phyloP scores from a whole-genome alignment of 2,888 invertebrate genomes.

The Cerastis leucographa region DNA sequence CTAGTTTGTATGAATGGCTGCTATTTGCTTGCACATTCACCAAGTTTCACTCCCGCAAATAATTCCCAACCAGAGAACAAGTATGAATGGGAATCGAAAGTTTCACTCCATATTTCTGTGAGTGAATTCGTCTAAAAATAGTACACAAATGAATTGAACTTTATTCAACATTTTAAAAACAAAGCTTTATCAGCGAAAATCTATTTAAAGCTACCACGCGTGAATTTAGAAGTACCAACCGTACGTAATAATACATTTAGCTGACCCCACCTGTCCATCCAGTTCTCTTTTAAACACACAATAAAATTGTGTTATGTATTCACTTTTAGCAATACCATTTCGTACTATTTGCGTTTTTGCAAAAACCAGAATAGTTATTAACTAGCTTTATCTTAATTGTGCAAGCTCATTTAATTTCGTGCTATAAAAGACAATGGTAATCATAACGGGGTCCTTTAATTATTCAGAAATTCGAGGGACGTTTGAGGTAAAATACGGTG shows the following conservation, averaged over 20 bases:
- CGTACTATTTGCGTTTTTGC: not conserved
- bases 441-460: conserved; percentile 70
- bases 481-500: conserved; percentile 69
- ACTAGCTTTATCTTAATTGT: conserved; percentile 40
- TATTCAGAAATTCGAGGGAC: conserved; percentile 70
- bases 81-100: conserved; percentile 64
- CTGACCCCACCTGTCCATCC: not conserved
- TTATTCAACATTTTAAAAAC: conserved; percentile 11
- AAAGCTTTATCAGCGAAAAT: not conserved
- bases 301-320: conserved; percentile 18
- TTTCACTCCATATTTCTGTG: conserved; percentile 53
- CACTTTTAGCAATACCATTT: conserved; percentile 1
- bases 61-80: conserved; percentile 61
- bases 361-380: conserved; percentile 14
- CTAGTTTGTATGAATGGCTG: conserved; percentile 71
- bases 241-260: conserved; percentile 13
- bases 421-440: conserved; percentile 56
- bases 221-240: conserved; percentile 13
- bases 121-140: not conserved
- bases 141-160: not conserved
- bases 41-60: conserved; percentile 70
- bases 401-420: conserved; percentile 41
- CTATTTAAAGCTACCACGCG: conserved; percentile 13
- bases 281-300: not conserved
- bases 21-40: conserved; percentile 77